These are phyloP conservation scores for Rhopalosiphum nymphaeae DNA, from an alignment of 2,888 invertebrate genomes.

Conservation along the genomic window DNA sequence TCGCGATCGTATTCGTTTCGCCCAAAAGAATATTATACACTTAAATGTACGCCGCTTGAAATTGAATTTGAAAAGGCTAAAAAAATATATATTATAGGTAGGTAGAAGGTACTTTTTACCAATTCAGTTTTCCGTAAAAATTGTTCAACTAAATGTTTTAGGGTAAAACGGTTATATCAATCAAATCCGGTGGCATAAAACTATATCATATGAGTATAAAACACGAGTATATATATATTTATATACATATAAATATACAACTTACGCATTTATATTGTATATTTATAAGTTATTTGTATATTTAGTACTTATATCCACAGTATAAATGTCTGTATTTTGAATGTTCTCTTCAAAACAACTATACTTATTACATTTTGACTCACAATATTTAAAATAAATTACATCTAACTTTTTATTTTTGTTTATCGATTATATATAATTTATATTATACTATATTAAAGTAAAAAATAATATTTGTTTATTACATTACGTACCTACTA, in stretches of 20 bases:
- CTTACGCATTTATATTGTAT: neutral
- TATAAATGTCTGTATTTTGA: neutral
- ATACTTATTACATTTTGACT: neutral
- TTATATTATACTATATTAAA: neutral
- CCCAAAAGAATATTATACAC: slow-evolving; percentile 65
- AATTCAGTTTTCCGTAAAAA: slow-evolving; percentile 44
- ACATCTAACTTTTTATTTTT: neutral
- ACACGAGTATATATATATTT: neutral
- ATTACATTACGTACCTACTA: neutral
- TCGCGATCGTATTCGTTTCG: slow-evolving; percentile 60
- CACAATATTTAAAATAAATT: neutral
- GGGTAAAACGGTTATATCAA: slow-evolving; percentile 54
- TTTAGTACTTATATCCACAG: neutral
- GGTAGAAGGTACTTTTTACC: slow-evolving; percentile 38
- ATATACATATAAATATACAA: slow-evolving; percentile 2
- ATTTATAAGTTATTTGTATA: slow-evolving; percentile 5
- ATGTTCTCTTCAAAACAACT: neutral
- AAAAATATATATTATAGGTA: slow-evolving; percentile 42
- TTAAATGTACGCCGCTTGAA: slow-evolving; percentile 58
- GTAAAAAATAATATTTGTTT: neutral
- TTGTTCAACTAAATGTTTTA: slow-evolving; percentile 53
- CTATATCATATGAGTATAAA: slow-evolving; percentile 1
- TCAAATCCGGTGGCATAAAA: slow-evolving; percentile 41
- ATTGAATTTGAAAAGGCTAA: slow-evolving; percentile 59
- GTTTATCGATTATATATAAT: neutral